Evolutionary conservation across 2,113 vertebrate genomes (phyloP), one percentile per base, ranked within the genome.

Genomic region (Trochalopteron elliotii): DNA sequence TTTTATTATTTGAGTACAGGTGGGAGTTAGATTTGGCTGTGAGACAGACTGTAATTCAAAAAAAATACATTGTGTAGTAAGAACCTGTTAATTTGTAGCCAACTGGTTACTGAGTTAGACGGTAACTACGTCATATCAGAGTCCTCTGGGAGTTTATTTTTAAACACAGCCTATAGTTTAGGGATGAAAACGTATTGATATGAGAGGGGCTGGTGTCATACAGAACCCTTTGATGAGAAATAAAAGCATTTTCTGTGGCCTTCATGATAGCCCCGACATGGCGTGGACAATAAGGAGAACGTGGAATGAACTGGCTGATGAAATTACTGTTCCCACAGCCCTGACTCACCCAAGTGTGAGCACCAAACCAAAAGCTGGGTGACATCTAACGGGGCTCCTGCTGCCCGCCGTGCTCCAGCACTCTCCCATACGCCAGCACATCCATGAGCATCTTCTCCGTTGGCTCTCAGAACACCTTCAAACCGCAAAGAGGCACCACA

Each of bases 391-490:
- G 0, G 90, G 44, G 64, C 1, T 59, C 53, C 68, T 28, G 47
- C 7, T 2, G 2, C 28, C 47, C 27, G 7, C 39, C 9, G 22
- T 15, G 55, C 83, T 71, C 42, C 47, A n/a, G 6, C 63, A 44
- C 57, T 1, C 19, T 37, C 28, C 55, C 5, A 0, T 1, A 9
- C 31, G 6, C 17, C 0, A 7, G 7, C 1, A 9, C 0, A 1
- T 21, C 53, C 50, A 14, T 0, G 0, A 87, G 22, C 52, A 25
- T 3, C 71, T 18, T 25, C 42, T 67, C 35, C 25, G 52, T 7
- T 2, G 7, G 14, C 23, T 76, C 61, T 55, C 31, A 9, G 3
- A 47, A 40, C 10, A 3, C 11, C 25, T 31, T 15, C 50, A 14
- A 7, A 15, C n/a, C 8, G 31, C 35, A 10, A 8, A 39, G 37